These are phyloP conservation scores for Cataglyphis rosenhaueri DNA, from an alignment of 2,888 invertebrate genomes.

Conservation along the genomic window DNA sequence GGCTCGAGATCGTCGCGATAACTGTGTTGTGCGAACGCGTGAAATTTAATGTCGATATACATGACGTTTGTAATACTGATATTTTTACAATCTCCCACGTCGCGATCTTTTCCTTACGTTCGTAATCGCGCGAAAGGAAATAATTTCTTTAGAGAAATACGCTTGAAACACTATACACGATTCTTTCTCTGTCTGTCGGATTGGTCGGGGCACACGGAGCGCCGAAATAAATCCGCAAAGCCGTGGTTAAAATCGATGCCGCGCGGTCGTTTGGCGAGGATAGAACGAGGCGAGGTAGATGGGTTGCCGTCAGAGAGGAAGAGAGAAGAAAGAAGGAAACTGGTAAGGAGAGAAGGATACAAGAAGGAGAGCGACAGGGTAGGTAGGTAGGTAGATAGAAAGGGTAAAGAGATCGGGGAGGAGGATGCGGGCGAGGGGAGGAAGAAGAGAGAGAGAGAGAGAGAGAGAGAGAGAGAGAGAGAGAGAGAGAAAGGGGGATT, in stretches of 20 bases:
- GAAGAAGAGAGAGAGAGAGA: constrained; percentile 15
- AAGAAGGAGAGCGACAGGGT: constrained; percentile 37
- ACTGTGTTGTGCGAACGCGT: constrained; percentile 14
- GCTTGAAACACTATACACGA: constrained; percentile 27
- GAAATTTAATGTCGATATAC: constrained; percentile 38
- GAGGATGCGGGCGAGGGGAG: constrained; percentile 54
- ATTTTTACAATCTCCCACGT: constrained; percentile 32
- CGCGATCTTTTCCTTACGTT: constrained; percentile 29
- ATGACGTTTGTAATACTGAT: constrained; percentile 35
- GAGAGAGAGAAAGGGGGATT: constrained; percentile 53
- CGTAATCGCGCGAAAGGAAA: constrained; percentile 54
- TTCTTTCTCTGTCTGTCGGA: constrained; percentile 26
- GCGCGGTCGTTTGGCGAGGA: constrained; percentile 68
- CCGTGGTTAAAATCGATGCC: constrained; percentile 74
- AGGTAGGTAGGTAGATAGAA: constrained; percentile 39
- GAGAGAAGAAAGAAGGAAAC: constrained; percentile 19
- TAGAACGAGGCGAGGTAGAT: constrained; percentile 46
- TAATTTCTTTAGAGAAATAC: constrained; percentile 64
- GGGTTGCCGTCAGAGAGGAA: constrained; percentile 18
- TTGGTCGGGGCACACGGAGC: constrained; percentile 56
- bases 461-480: too few relatives aligned
- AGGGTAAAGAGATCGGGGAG: constrained; percentile 49
- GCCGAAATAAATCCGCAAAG: constrained; percentile 73
- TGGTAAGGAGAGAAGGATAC: background rate
- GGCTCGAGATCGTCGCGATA: constrained; percentile 36